Percentiles rank a stretch among this genome's conserved stretches.
These are phyloP conservation scores for Lasioglossum albipes DNA, from an alignment of 1,140 invertebrate genomes.

Conservation along the genomic window DNA sequence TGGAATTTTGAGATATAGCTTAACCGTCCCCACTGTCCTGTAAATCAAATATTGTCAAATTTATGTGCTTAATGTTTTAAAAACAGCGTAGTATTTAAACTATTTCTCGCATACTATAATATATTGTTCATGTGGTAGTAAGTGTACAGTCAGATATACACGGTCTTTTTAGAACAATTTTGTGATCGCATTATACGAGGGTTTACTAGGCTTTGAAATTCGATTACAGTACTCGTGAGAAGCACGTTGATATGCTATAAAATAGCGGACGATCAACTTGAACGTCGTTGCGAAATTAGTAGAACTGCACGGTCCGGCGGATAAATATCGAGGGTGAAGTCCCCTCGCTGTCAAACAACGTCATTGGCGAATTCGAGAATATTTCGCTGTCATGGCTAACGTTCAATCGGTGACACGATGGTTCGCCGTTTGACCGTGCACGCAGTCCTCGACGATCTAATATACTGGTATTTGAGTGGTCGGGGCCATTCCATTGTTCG, in stretches of 20 bases:
- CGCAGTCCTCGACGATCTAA: conserved; percentile 19
- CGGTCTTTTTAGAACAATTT: too few relatives aligned
- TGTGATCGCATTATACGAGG: too few relatives aligned
- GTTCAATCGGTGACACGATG: conserved; percentile 23
- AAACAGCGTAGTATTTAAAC: too few relatives aligned
- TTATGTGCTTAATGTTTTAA: too few relatives aligned
- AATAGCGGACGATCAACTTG: background rate
- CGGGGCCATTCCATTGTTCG: conserved; percentile 29
- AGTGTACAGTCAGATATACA: too few relatives aligned
- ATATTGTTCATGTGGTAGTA: too few relatives aligned
- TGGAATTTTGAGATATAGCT: too few relatives aligned
- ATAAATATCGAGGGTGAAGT: background rate
- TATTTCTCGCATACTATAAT: too few relatives aligned
- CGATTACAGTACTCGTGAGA: too few relatives aligned
- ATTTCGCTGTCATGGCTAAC: conserved; percentile 42
- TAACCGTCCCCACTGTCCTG: too few relatives aligned
- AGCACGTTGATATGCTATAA: background rate
- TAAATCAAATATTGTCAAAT: too few relatives aligned
- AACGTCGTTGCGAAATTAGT: background rate
- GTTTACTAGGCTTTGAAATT: too few relatives aligned
- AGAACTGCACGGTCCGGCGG: background rate
- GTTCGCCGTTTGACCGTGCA: conserved; percentile 16
- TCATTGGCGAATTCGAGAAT: conserved; percentile 23
- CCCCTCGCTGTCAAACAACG: conserved; percentile 27
- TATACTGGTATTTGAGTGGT: conserved; percentile 31